Percentiles rank a stretch among this genome's conserved stretches.
These are phyloP conservation scores for Delphinus delphis DNA, from an alignment of 2,113 vertebrate genomes.

Conservation along the genomic window DNA sequence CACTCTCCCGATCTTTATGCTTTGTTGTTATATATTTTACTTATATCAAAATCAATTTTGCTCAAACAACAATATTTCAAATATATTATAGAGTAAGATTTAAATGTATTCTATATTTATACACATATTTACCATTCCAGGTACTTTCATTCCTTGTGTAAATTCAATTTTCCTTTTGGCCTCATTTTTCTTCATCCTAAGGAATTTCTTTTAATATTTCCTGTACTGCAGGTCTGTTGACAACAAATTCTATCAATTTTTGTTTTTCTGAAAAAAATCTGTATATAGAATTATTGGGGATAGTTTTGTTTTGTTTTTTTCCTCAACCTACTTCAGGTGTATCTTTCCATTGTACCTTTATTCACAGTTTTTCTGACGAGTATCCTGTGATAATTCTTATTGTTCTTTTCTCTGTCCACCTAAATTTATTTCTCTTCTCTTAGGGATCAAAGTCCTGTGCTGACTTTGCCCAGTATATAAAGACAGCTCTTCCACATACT, in stretches of 20 bases:
- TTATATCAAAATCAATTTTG: background rate
- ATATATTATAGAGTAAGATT: background rate
- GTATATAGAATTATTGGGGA: background rate
- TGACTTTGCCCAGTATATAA: background rate
- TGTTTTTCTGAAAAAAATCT: background rate
- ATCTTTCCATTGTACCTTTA: background rate
- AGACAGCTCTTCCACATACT: background rate
- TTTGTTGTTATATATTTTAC: background rate
- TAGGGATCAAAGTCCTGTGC: background rate
- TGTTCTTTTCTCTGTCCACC: background rate
- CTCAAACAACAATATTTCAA: background rate
- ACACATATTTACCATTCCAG: background rate
- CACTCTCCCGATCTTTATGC: background rate
- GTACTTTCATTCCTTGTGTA: background rate
- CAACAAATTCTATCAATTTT: background rate
- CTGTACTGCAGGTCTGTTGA: background rate
- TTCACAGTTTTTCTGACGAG: background rate
- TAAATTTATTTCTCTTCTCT: background rate
- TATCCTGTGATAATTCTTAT: background rate
- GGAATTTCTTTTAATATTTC: background rate
- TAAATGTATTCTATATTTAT: background rate
- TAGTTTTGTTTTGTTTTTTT: background rate
- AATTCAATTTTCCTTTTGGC: background rate
- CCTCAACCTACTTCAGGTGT: background rate
- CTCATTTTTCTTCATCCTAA: background rate